Evolutionary conservation across 2,113 vertebrate genomes (phyloP).

Genomic region (Oryzias javanicus): DNA sequence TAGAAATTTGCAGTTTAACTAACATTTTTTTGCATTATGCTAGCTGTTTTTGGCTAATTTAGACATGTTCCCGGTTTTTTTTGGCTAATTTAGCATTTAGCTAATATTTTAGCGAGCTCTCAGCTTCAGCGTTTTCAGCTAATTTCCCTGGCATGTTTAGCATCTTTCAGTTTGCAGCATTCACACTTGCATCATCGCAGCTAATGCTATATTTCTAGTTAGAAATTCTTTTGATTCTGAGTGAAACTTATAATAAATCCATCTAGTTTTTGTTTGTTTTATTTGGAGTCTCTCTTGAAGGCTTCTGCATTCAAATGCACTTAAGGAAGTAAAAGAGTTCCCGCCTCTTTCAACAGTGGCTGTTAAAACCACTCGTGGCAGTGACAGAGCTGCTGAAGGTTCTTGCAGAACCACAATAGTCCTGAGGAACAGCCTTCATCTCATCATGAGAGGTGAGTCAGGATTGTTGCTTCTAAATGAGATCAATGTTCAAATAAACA

Average conservation of each 20-base stretch:
- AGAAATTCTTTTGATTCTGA: not conserved
- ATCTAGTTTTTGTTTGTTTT: not conserved
- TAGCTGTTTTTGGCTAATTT: no score
- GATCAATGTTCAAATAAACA: not conserved
- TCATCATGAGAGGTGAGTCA: slow-evolving; percentile 54
- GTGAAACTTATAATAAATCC: not conserved
- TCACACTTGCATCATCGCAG: no score
- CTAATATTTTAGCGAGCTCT: no score
- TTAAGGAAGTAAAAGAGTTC: slow-evolving; percentile 34
- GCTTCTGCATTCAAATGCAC: not conserved
- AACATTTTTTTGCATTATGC: no score
- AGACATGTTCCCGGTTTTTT: no score
- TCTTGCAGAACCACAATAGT: not conserved
- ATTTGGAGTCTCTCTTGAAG: not conserved
- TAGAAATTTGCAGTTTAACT: no score
- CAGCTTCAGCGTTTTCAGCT: no score
- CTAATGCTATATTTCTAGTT: no score
- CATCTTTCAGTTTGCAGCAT: no score
- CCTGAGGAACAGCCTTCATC: not conserved
- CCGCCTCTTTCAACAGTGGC: slow-evolving; percentile 12
- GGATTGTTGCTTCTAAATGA: not conserved
- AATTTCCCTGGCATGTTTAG: no score
- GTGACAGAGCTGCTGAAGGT: not conserved
- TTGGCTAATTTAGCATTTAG: no score
- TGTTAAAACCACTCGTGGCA: not conserved